These are phyloP conservation scores for Brenthis hecate DNA, from an alignment of 2,888 invertebrate genomes.

Conservation along the genomic window DNA sequence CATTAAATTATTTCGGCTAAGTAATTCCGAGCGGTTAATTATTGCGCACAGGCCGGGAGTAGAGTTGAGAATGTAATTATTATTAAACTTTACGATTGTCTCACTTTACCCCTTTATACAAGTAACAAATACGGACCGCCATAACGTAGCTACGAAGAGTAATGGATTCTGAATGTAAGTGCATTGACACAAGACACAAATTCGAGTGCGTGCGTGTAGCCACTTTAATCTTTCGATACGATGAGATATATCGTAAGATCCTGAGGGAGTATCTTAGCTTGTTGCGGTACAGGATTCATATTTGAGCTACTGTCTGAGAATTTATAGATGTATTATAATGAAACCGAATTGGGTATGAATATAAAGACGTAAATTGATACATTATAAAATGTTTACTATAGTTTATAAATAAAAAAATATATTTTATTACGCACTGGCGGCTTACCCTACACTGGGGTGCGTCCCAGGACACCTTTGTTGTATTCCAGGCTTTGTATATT, in stretches of 20 bases:
- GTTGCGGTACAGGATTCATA: constrained; percentile 78
- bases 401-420: not conserved
- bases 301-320: constrained; percentile 71
- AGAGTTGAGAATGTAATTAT: constrained; percentile 83
- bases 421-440: no score
- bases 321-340: constrained; percentile 52
- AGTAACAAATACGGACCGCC: constrained; percentile 46
- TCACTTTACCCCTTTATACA: constrained; percentile 79
- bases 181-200: constrained; percentile 47
- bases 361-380: constrained; percentile 14
- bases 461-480: no score
- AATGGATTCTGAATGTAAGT: constrained; percentile 46
- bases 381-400: not conserved
- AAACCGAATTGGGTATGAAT: constrained; percentile 31
- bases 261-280: constrained; percentile 79
- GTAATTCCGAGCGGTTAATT: constrained; percentile 83
- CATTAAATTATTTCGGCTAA: constrained; percentile 82
- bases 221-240: constrained; percentile 44
- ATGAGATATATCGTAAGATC: constrained; percentile 68
- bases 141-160: constrained; percentile 44
- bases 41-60: constrained; percentile 79
- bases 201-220: constrained; percentile 41
- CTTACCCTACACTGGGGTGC: no score
- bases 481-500: no score
- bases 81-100: constrained; percentile 83